Evolutionary conservation across 2,113 vertebrate species (phyloP).

Genomic region (Pterocles orientalis): DNA sequence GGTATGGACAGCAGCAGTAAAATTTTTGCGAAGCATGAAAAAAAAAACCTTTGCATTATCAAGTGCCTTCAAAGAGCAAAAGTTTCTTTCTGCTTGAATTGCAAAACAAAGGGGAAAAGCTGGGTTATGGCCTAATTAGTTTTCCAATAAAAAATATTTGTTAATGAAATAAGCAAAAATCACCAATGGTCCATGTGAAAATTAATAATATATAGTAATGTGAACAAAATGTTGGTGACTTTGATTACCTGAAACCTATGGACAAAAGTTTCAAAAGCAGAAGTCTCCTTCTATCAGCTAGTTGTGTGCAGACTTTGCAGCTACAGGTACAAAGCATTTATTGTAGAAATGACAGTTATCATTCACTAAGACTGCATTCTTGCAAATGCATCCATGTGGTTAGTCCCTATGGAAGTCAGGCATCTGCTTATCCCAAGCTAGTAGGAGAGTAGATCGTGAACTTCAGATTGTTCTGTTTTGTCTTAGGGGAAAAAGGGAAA

Average conservation of each 20-base stretch:
- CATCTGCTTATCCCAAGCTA: not conserved
- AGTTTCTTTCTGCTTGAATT: not conserved
- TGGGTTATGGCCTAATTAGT: not conserved
- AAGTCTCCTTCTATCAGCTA: not conserved
- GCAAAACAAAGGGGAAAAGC: not conserved
- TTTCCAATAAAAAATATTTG: not conserved
- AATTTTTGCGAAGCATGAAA: not conserved
- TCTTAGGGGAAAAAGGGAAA: not conserved
- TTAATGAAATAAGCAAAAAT: not conserved
- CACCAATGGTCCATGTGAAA: not conserved
- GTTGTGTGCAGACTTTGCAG: not conserved
- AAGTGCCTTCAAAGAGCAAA: not conserved
- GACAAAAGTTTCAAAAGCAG: not conserved
- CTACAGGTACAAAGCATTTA: not conserved
- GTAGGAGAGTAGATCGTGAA: not conserved
- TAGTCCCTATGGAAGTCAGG: not conserved
- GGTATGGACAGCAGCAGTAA: not conserved
- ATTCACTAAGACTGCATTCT: not conserved
- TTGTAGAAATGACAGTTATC: not conserved
- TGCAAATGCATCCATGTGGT: not conserved
- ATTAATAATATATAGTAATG: not conserved
- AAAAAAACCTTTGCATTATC: not conserved
- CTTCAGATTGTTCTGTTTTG: conserved; percentile 5
- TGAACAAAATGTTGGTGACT: accelerated
- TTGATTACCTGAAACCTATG: not conserved